Percentiles rank a stretch among this genome's conserved stretches.
Evolutionary conservation across 1,140 invertebrate genomes (phyloP).

Genomic region (Philaenus spumarius): DNA sequence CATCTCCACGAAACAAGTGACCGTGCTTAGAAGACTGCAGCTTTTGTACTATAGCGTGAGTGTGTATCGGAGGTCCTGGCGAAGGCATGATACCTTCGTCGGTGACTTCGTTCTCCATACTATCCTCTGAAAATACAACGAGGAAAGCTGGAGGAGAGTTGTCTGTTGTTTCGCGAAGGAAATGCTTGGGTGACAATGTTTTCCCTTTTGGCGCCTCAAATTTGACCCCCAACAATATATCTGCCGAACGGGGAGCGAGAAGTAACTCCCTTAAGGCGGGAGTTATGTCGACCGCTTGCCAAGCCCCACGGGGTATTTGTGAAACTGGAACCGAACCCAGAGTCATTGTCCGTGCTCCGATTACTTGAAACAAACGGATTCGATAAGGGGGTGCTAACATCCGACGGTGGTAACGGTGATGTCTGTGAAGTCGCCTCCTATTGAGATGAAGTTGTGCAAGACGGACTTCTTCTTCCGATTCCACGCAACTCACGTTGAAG

Average conservation of each 20-base stretch:
- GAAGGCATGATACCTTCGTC: conserved; percentile 5
- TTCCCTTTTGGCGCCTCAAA: conserved; percentile 20
- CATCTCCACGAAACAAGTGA: background rate
- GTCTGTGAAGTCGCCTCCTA: conserved; percentile 39
- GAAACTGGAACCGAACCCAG: conserved; percentile 38
- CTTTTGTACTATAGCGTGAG: conserved; percentile 19
- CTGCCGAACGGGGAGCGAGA: conserved; percentile 21
- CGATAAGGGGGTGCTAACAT: conserved; percentile 35
- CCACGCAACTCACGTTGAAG: conserved; percentile 47
- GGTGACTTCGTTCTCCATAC: conserved; percentile 8
- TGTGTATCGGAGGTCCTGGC: conserved; percentile 26
- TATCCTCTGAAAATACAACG: conserved; percentile 38
- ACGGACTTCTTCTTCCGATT: conserved; percentile 45
- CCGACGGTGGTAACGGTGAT: conserved; percentile 29
- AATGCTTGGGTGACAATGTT: conserved; percentile 18
- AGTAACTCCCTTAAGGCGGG: conserved; percentile 28
- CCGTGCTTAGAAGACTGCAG: background rate
- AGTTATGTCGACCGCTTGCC: conserved; percentile 33
- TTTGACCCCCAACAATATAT: background rate
- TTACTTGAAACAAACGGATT: conserved; percentile 35
- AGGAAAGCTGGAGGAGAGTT: conserved; percentile 31
- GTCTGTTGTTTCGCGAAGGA: conserved; percentile 12
- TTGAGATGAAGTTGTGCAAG: conserved; percentile 54
- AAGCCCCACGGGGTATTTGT: conserved; percentile 32
- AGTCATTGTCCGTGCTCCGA: conserved; percentile 29